Evolutionary conservation across 1,140 invertebrate genomes (phyloP).

Genomic region (Bombus soroeensis): DNA sequence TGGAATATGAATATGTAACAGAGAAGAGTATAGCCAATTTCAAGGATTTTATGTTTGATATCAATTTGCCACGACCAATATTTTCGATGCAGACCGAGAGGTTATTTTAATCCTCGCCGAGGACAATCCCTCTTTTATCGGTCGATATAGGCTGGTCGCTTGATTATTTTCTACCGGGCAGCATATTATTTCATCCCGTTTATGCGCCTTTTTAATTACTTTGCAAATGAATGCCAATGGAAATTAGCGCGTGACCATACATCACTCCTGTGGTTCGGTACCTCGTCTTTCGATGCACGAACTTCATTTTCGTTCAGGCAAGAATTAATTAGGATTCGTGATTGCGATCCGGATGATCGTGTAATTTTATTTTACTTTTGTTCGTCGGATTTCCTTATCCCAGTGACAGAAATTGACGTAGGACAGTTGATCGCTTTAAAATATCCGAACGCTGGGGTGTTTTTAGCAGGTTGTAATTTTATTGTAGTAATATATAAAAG

Average conservation of each 20-base stretch:
- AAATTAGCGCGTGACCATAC: slow-evolving; percentile 14
- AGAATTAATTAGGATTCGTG: not conserved
- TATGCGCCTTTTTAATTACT: slow-evolving; percentile 45
- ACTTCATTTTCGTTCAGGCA: not conserved
- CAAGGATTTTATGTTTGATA: slow-evolving; percentile 57
- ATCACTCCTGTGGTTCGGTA: not conserved
- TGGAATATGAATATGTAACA: slow-evolving; percentile 61
- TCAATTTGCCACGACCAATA: slow-evolving; percentile 62
- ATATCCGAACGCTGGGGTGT: not conserved
- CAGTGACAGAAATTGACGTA: too few relatives aligned
- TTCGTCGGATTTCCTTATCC: too few relatives aligned
- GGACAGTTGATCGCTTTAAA: not conserved
- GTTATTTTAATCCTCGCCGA: slow-evolving; percentile 54
- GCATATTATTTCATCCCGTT: slow-evolving; percentile 27
- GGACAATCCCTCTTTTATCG: slow-evolving; percentile 49
- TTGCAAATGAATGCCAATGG: slow-evolving; percentile 40
- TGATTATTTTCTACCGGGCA: slow-evolving; percentile 40
- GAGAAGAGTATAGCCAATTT: slow-evolving; percentile 57
- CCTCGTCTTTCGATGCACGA: not conserved
- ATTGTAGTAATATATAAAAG: not conserved
- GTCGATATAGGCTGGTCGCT: slow-evolving; percentile 10
- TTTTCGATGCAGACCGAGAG: slow-evolving; percentile 49
- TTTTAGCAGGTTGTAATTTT: not conserved
- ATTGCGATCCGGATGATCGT: not conserved
- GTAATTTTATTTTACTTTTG: not conserved